These are phyloP conservation scores for Liodrosophila aerea DNA, from an alignment of 2,888 invertebrate genomes.

Conservation along the genomic window DNA sequence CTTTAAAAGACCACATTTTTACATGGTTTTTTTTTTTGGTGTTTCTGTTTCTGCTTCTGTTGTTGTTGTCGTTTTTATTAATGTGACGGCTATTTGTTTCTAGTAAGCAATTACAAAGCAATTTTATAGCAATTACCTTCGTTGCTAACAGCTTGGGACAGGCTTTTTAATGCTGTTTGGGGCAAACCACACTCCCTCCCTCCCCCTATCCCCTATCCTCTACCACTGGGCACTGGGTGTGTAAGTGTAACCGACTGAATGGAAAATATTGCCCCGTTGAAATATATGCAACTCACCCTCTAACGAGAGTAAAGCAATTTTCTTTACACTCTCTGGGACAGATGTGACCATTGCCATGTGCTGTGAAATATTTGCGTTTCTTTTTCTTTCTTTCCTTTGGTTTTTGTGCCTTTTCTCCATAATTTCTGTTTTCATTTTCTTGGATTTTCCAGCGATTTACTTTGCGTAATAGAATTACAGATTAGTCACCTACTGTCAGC, in stretches of 20 bases:
- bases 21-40: constrained; percentile 33
- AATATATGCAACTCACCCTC: constrained; percentile 67
- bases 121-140: constrained; percentile 75
- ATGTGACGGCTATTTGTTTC: constrained; percentile 75
- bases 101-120: constrained; percentile 75
- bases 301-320: constrained; percentile 58
- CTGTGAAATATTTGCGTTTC: constrained; percentile 53
- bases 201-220: neutral
- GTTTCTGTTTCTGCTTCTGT: constrained; percentile 21
- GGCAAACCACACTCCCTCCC: constrained; percentile 43
- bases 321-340: constrained; percentile 49
- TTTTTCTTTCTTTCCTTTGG: no score
- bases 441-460: constrained; percentile 19
- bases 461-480: constrained; percentile 30
- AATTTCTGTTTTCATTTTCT: constrained; percentile 20
- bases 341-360: constrained; percentile 70
- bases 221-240: constrained; percentile 6
- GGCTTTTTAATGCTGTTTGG: constrained; percentile 59
- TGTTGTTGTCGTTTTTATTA: constrained; percentile 58
- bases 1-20: constrained; percentile 65
- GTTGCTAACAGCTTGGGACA: constrained; percentile 68
- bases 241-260: neutral
- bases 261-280: constrained; percentile 43
- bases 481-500: constrained; percentile 50
- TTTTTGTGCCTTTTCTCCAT: constrained; percentile 14